A percentile compares a stretch with the other conserved stretches of the same genome.
These are phyloP conservation scores for Benthosema pterotum DNA, from an alignment of 2,797 vertebrate genomes.

Conservation along the genomic window DNA sequence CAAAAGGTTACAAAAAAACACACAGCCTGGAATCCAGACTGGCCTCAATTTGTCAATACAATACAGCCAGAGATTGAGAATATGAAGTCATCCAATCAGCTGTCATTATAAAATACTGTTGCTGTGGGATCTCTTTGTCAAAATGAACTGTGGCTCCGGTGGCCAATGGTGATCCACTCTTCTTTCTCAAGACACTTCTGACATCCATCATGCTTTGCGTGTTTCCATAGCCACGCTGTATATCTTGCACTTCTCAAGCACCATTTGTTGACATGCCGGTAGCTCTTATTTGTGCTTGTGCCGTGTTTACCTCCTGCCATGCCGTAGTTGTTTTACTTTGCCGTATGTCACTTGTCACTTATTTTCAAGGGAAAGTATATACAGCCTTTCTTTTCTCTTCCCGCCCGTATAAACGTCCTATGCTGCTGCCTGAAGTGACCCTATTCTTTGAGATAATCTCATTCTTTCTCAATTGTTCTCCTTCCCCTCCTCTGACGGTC, in stretches of 20 bases:
- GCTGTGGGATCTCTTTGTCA: too few species aligned
- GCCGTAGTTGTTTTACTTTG: constrained; percentile 6
- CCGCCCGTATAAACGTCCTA: constrained; percentile 51
- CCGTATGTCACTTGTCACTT: constrained; percentile 20
- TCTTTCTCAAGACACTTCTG: constrained; percentile 39
- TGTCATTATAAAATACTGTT: too few species aligned
- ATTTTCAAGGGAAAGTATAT: too few species aligned
- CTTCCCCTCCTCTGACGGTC: constrained; percentile 3
- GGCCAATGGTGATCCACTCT: constrained; percentile 6
- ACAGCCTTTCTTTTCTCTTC: constrained; percentile 5
- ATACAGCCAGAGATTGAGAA: too few species aligned
- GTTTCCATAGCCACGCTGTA: constrained; percentile 66
- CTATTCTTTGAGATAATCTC: constrained; percentile 14
- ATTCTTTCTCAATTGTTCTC: constrained; percentile 1
- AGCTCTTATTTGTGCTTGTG: constrained; percentile 52
- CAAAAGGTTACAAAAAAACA: too few species aligned
- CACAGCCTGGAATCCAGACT: too few species aligned
- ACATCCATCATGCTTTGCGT: constrained; percentile 41
- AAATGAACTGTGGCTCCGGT: constrained; percentile 7
- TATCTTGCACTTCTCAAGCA: constrained; percentile 22
- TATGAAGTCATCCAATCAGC: too few species aligned
- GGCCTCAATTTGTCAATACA: too few species aligned
- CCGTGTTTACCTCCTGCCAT: constrained; percentile 40
- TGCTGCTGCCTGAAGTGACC: constrained; percentile 24
- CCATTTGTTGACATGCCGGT: constrained; percentile 9